Evolutionary conservation across 2,113 vertebrate species (phyloP).

Genomic region (Petromus typicus): DNA sequence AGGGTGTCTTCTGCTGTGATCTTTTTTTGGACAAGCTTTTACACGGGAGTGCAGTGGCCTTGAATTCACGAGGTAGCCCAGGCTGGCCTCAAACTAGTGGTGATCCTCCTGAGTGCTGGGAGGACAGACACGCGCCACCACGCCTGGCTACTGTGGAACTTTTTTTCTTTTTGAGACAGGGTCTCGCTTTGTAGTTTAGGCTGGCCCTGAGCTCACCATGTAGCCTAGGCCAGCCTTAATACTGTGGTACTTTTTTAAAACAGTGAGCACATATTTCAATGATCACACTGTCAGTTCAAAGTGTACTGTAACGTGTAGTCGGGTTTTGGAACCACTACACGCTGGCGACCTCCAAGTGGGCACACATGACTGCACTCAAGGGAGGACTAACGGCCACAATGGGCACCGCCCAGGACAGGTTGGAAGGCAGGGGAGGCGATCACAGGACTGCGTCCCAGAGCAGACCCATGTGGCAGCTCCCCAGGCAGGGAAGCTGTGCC

Average conservation of each 20-base stretch:
- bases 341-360: background rate
- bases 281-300: background rate
- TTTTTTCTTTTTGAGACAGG: no score
- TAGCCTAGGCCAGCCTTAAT: no score
- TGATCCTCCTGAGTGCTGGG: background rate
- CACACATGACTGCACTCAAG: background rate
- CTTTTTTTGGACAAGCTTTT: background rate
- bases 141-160: background rate
- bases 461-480: background rate
- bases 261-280: background rate
- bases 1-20: background rate
- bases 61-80: background rate
- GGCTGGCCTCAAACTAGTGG: background rate
- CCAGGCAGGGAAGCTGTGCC: background rate
- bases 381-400: background rate
- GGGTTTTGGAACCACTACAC: background rate
- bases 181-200: no score
- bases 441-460: background rate
- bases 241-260: background rate
- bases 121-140: background rate
- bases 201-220: no score
- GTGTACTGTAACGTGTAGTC: background rate
- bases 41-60: no score
- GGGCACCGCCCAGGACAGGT: background rate
- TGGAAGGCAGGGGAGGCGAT: background rate